Base-by-base conservation (phyloP, 2,797 vertebrate genomes). In the Karalla daura region DNA sequence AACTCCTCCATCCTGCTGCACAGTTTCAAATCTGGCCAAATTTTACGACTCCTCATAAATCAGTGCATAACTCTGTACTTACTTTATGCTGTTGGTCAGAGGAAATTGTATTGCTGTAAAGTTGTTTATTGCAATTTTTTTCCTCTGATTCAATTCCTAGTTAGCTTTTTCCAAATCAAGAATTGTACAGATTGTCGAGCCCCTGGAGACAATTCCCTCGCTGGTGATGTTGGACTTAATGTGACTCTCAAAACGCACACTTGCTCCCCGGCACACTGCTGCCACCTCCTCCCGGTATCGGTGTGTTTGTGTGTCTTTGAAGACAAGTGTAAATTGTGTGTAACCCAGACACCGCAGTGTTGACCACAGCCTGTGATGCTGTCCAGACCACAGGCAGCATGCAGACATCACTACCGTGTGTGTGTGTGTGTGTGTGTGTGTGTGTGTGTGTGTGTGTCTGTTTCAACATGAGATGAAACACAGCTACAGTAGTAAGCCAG, bases 401-500 rank as follows among this genome's bases (percentile, higher is more conserved):
- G n/a, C 78, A 88, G 83, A 89, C 86, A 83, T 28, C 88, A 87
- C 86, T 86, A 79, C 81, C 69, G 52, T 80, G 56, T 63, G 55
- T 67, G 39, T 51, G 61, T 58, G 53, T 46, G 74, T 52, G 70
- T 54, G 69, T 53, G 46, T 65, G 63, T 63, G 43, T 39, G 35
- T 61, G 65, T 51, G 63, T 45, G 52, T 56, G 61, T 50, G 24
- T 59, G 61, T 67, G 60, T 70, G 68, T 70, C 70, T 71, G 77
- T 53, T 80, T 78, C 51, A 73, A 33, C 69, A 8, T 79, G 88
- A 90, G 89, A 93, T 91, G 86, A 91, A 92, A 90, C 89, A 71
- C 83, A 85, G 83, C 75, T 70, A 78, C 84, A 85, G 85, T 89
- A 85, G 84, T 78, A 87, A 90, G 83, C 89, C 92, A 93, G 92